These are phyloP conservation scores for Hemichromis elongatus DNA, from an alignment of 2,113 vertebrate species.

Conservation along the genomic window DNA sequence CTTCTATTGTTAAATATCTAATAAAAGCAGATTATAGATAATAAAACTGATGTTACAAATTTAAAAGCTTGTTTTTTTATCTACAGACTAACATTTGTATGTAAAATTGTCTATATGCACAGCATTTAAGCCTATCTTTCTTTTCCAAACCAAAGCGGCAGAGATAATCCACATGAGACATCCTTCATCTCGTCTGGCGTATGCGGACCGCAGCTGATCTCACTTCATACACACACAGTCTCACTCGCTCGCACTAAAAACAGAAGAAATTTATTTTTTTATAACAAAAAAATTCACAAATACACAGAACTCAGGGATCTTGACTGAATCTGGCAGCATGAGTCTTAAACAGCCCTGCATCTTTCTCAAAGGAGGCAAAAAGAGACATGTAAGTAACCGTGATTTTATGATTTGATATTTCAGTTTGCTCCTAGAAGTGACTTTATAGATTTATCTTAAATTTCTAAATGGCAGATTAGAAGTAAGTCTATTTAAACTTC, in stretches of 20 bases:
- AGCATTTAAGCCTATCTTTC: conserved; percentile 49
- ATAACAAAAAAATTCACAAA: background rate
- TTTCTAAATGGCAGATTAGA: background rate
- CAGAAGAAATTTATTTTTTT: background rate
- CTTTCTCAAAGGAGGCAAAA: conserved; percentile 80
- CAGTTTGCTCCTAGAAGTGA: background rate
- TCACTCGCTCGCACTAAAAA: background rate
- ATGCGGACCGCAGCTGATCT: conserved; percentile 14
- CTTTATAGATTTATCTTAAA: background rate
- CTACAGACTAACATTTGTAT: background rate
- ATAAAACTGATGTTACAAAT: background rate
- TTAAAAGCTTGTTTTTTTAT: background rate
- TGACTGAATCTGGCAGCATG: conserved; percentile 52
- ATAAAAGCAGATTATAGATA: background rate
- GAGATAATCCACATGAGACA: conserved; percentile 58
- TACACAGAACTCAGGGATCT: background rate
- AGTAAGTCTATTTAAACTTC: background rate
- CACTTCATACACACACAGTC: background rate
- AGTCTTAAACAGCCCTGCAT: conserved; percentile 81
- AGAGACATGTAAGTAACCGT: conserved; percentile 68
- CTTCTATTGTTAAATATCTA: background rate
- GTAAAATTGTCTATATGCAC: conserved; percentile 3
- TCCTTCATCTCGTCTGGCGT: conserved; percentile 22
- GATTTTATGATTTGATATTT: background rate
- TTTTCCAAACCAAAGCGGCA: conserved; percentile 46